phyloP scores from a whole-genome alignment of 2,113 vertebrate genomes.

The Dasyornis broadbenti region DNA sequence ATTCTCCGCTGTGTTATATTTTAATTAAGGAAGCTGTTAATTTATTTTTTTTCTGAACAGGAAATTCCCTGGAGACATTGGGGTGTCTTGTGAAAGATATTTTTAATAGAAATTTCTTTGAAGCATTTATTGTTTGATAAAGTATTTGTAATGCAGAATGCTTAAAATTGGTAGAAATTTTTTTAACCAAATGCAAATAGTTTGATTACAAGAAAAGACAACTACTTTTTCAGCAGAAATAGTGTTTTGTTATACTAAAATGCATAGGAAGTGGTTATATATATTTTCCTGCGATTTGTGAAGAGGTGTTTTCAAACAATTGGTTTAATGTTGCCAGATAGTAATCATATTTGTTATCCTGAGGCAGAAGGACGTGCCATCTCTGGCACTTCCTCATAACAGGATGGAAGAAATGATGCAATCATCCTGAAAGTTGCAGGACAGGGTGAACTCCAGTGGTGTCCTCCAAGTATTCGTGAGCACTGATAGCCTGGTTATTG shows the following conservation, averaged over 20 bases:
- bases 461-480: background rate
- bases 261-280: background rate
- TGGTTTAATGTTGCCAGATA: background rate
- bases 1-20: constrained; percentile 41
- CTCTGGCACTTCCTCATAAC: background rate
- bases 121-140: background rate
- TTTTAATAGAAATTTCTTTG: constrained; percentile 27
- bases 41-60: background rate
- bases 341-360: background rate
- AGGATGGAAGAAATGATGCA: background rate
- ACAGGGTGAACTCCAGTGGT: background rate
- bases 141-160: background rate
- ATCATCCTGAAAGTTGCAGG: background rate
- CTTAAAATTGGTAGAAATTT: background rate
- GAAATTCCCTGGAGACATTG: constrained; percentile 26
- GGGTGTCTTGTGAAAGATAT: background rate
- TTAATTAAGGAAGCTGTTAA: constrained; percentile 63
- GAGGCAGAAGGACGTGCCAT: background rate
- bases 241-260: background rate
- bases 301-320: background rate
- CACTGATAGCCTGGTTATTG: background rate
- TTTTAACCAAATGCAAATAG: background rate
- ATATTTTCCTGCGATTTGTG: background rate
- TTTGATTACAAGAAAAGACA: background rate
- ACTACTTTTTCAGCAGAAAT: background rate